A percentile compares a stretch with the other conserved stretches of the same genome.
These are phyloP conservation scores for Reticulitermes lucifugus DNA, from an alignment of 2,888 invertebrate species.

Conservation along the genomic window DNA sequence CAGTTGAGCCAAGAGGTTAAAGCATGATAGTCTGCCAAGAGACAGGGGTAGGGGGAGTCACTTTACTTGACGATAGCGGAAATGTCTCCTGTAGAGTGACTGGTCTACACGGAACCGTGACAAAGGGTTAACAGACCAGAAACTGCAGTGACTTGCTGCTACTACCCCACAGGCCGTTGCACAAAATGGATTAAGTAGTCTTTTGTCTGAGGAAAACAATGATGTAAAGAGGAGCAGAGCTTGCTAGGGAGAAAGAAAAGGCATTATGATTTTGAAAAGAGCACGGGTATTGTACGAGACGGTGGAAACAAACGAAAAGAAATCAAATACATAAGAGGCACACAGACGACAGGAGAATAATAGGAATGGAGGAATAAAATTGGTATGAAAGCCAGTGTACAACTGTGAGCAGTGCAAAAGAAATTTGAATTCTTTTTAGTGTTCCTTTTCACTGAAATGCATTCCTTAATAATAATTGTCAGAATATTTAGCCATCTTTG, in stretches of 20 bases:
- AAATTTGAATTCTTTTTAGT: background rate
- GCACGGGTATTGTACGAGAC: background rate
- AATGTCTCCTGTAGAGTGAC: slow-evolving; percentile 21
- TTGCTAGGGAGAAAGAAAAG: background rate
- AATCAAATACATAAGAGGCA: background rate
- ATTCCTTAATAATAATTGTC: background rate
- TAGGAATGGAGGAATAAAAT: background rate
- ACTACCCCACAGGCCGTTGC: background rate
- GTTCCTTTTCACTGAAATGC: background rate
- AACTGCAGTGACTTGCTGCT: background rate
- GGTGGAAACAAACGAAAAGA: background rate
- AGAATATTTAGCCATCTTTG: no score
- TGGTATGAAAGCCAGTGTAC: background rate
- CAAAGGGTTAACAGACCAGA: slow-evolving; percentile 37
- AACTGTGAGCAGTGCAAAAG: background rate
- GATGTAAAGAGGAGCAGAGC: slow-evolving; percentile 29
- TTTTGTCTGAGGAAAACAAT: slow-evolving; percentile 41
- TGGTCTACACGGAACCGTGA: background rate
- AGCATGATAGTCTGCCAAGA: background rate
- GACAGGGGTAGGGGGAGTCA: background rate
- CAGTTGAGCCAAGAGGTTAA: background rate
- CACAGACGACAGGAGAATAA: background rate
- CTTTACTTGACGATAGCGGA: background rate
- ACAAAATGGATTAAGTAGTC: slow-evolving; percentile 42
- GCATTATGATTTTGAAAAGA: slow-evolving; percentile 27